Evolutionary conservation across 2,888 invertebrate species (phyloP), one percentile per base, ranked within the genome.

Genomic region (Uropetala carovei): DNA sequence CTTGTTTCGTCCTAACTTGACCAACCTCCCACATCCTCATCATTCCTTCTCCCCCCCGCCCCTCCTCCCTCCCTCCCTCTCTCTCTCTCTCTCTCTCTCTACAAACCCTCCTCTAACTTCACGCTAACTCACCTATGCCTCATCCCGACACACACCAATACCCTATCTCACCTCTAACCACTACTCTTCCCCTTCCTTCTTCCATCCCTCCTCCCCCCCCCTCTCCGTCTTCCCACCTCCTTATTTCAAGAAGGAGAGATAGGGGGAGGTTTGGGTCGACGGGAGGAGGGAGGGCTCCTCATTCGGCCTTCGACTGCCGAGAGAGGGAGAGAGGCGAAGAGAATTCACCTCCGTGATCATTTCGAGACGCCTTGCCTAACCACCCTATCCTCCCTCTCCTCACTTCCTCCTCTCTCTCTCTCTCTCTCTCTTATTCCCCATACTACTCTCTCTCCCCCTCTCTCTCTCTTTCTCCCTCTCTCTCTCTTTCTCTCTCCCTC

Each of bases 301-400:
- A 43, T 43, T 43, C 43, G 43, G 43, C 43, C 43, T 43, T 43
- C 43, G 43, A 43, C 43, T 43, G 43, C 43, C 43, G 43, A 43
- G 43, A n/a, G n/a, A 64, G 64, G n/a, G 64, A n/a, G 5, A 18
- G n/a, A n/a, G 64, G 64, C 64, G 64, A 64, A n/a, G 64, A 64
- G n/a, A 64, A 64, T 64, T 64, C 64, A 64, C 27, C 81, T 27
- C 81, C 81, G 18, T 22, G 22, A 64, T 64, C 81, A 81, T 81
- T 22, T 81, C 81, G 22, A 27, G 81, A 27, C 81, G n/a, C 27
- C 64, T 64, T n/a, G 64, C 64, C 64, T 16, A 64, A 64, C 64
- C 64, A 64, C 27, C 81, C 22, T 30, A 43, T 3, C 43, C 0
- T 5, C 18, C 22, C 5, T 22, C 75, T 9, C 81, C 22, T 30